Conservation (phyloP, 2,888 invertebrate species). For the Dryobota labecula region DNA sequence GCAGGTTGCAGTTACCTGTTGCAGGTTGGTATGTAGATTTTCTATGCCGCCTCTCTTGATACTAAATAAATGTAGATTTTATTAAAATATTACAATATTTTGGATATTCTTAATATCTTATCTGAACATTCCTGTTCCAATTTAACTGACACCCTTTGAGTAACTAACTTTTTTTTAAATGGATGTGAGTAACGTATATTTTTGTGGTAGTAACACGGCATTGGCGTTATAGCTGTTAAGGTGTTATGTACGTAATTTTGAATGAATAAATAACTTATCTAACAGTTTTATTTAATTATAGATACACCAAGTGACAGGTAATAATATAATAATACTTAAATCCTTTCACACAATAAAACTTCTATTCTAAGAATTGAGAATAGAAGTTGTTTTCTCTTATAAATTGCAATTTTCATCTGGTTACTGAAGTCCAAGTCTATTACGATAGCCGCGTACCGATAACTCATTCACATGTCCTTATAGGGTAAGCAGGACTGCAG, state of each 20-base stretch:
- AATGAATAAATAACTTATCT: not conserved
- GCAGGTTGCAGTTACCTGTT: no score
- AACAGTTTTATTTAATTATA: not conserved
- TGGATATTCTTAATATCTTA: not conserved
- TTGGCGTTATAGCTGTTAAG: no score
- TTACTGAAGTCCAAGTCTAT: slow-evolving; percentile 56
- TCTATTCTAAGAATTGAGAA: no score
- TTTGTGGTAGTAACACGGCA: no score
- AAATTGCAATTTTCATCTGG: slow-evolving; percentile 59
- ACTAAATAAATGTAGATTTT: not conserved
- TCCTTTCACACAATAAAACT: slow-evolving; percentile 6
- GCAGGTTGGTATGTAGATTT: not conserved
- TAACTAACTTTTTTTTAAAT: no score
- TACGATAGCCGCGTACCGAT: slow-evolving; percentile 69
- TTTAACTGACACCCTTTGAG: not conserved
- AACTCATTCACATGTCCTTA: slow-evolving; percentile 82
- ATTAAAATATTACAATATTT: not conserved
- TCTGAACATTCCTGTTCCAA: not conserved
- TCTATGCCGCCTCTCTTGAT: not conserved
- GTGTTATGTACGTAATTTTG: no score
- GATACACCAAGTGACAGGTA: not conserved
- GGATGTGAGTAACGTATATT: no score
- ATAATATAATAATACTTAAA: slow-evolving; percentile 16
- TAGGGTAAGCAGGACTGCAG: slow-evolving; percentile 73
- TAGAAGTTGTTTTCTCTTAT: no score